Base-by-base conservation (phyloP, 2,888 invertebrate species). In the Euzophera pinguis region DNA sequence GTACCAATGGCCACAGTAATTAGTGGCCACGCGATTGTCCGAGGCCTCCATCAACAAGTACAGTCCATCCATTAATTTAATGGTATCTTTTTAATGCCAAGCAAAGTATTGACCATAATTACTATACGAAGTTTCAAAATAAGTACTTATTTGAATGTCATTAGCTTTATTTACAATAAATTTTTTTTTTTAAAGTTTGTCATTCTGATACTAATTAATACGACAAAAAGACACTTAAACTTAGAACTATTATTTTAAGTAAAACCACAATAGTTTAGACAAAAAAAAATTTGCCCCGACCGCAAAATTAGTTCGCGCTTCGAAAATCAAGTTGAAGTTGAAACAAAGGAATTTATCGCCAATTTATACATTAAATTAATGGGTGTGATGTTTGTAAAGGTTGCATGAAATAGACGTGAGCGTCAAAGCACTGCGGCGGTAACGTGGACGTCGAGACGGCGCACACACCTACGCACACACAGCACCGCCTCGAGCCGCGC, bases 401-500 rank as follows among this genome's bases (percentile, higher is more conserved):
- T 32, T 4, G 3, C 10, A 58, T 63, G 65, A n/a, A 62, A 62
- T 58, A 57, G 57, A 50, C 51, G 57, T 54, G 58, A 58, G 29
- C 61, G 53, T 58, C 60, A 65, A 63, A 65, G 68, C 60, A 54
- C 58, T 57, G 53, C 56, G 59, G 56, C 54, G 55, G 58, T 55
- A 27, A 10, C 41, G 48, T 49, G 39, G 61, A 55, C 62, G 69
- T 70, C 81, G 79, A 78, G 66, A 59, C 71, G 68, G 71, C 83
- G 77, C 76, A 57, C 76, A 78, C 76, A 77, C 73, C 81, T 82
- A 82, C 80, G 75, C 82, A 82, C 82, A 82, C 83, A 81, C 82
- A 60, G 81, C 83, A 75, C 75, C 62, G 73, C 71, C 75, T 75
- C 75, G 73, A 67, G 65, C 63, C 61, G 58, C 61, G 49, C 56